Base-by-base conservation (phyloP, 2,888 invertebrate species). In the Microctonus aethiopoides region DNA sequence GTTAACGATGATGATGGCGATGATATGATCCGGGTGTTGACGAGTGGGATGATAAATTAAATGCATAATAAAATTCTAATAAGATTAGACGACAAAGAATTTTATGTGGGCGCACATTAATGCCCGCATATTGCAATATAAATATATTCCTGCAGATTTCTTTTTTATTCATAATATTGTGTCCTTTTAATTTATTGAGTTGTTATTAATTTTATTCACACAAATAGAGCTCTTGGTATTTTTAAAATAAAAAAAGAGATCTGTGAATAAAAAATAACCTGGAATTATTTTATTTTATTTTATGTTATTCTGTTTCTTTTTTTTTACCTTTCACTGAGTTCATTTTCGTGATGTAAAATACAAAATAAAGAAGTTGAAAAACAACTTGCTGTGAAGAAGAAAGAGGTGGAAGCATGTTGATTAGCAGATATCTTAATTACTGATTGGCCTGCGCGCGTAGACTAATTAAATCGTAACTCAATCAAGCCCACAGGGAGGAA, bases 381-480 rank as follows among this genome's bases (percentile, higher is more conserved):
- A n/a, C n/a, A n/a, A n/a, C n/a, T n/a, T n/a, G n/a, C n/a, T 20
- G 51, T n/a, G 69, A 68, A 54, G 29, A 24, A 34, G 60, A 46
- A 52, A 60, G 52, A 67, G 70, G 22, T 61, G 36, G 59, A 59
- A 60, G 72, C 73, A 74, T 74, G 79, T 83, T 84, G 84, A 84
- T 84, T 84, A 83, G 80, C 77, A 76, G 79, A 83, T 84, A 83
- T 83, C 84, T 83, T 83, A 84, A 84, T 84, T 83, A 83, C 80
- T 78, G 83, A 84, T 83, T 83, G 82, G 82, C 79, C 77, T 64
- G 64, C 36, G 65, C 41, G 76, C 71, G 79, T 79, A 79, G 82
- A 77, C 82, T 83, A 84, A 84, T 84, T 84, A 83, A 84, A 84
- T 83, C 83, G 84, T 83, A 83, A 84, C 83, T 84, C 83, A 83